phyloP scores from a whole-genome alignment of 2,797 vertebrate genomes.

The Hypotaenidia philippensis region DNA sequence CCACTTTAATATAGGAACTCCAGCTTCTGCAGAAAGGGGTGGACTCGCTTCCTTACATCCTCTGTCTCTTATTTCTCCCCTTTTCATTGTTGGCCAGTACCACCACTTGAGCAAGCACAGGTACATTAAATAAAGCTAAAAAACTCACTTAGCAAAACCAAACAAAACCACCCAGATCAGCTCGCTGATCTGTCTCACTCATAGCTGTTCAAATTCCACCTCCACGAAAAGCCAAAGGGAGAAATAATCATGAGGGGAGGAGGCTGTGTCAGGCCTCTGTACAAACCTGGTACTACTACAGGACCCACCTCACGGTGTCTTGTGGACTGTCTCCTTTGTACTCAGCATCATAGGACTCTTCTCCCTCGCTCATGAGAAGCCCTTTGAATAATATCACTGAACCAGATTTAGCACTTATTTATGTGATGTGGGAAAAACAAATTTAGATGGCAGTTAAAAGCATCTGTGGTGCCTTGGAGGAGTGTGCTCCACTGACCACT shows the following conservation, averaged over 20 bases:
- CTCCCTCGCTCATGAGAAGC: background rate
- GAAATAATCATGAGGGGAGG: background rate
- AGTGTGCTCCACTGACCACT: background rate
- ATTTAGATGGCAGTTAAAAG: background rate
- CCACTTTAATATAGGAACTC: background rate
- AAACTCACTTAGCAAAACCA: accelerated
- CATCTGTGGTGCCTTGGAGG: background rate
- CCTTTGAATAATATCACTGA: background rate
- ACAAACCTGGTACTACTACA: background rate
- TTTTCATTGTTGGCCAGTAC: background rate
- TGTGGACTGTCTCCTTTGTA: background rate
- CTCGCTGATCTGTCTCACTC: background rate
- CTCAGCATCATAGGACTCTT: background rate
- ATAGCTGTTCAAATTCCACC: background rate
- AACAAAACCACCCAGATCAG: background rate
- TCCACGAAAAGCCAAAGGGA: background rate
- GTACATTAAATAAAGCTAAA: background rate
- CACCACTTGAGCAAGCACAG: background rate
- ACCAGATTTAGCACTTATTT: background rate
- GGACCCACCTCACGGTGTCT: too few species aligned
- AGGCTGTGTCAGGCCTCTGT: background rate
- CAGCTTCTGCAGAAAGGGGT: background rate
- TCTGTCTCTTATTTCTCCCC: background rate
- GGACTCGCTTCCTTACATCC: background rate
- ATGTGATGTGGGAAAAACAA: background rate